Evolutionary conservation across 2,888 invertebrate genomes (phyloP), one percentile per base, ranked within the genome.

Genomic region (Blastobasis lacticolella): DNA sequence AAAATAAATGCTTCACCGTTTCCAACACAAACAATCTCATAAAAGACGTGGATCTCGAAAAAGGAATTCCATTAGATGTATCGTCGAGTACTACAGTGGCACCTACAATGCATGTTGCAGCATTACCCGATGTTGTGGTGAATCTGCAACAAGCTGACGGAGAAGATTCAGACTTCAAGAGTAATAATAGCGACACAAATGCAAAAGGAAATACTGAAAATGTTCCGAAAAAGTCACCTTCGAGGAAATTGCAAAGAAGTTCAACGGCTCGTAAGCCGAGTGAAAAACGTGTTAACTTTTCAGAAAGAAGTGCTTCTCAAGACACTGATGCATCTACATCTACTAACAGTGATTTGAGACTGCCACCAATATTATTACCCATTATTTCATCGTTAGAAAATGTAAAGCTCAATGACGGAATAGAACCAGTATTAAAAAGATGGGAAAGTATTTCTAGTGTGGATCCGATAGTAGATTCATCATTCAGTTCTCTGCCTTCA

Each of bases 291-390:
- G 81, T 90, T 0, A 88, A 86, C 60, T 85, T 90, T 62, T 86
- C 88, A n/a, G 86, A 88, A 52, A 68, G 89, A 67, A 89, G 89
- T 56, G 83, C 82, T n/a, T 91, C 91, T 7, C 91, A 91, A 71
- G 91, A 91, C 53, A 91, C 91, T 0, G 91, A 91, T 61, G 89
- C 84, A 40, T 91, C 91, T 0, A 90, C 91, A 5, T 90, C 90
- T 0, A 90, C 90, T 1, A 89, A 89, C 58, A 90, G 90, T 62
- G 92, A 92, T 58, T 78, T 92, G 61, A 88, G 92, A 69, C 78
- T 94, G 46, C 93, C 94, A 6, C 94, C 94, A 4, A 93, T 94
- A 68, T 78, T 93, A 60, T 80, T 92, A 42, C 93, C 93, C 38
- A 92, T 93, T 52, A 91, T 93, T 57, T 91, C 91, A 59, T 91